Conservation (phyloP, 2,888 invertebrate genomes). For the Eulithis prunata region DNA sequence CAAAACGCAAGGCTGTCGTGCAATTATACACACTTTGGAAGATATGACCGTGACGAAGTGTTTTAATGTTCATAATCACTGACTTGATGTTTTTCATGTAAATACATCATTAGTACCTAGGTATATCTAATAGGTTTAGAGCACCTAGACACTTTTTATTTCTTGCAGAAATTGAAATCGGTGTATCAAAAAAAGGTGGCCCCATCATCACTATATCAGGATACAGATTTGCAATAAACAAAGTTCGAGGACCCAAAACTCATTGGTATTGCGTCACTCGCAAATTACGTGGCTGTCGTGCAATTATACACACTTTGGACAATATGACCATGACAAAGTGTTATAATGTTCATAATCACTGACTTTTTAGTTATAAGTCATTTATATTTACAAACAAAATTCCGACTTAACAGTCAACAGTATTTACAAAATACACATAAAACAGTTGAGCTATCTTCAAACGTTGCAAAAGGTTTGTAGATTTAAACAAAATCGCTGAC, state of each 20-base stretch:
- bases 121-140: too few species aligned
- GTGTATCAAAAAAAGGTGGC: slow-evolving; percentile 14
- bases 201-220: slow-evolving; percentile 6
- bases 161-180: slow-evolving; percentile 13
- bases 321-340: slow-evolving; percentile 30
- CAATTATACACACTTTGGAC: neutral
- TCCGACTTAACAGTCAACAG: too few species aligned
- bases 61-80: slow-evolving; percentile 35
- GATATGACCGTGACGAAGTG: slow-evolving; percentile 36
- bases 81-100: too few species aligned
- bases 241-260: slow-evolving; percentile 12
- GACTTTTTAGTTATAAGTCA: neutral
- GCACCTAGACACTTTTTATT: neutral
- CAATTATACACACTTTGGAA: slow-evolving; percentile 38
- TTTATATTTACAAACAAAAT: too few species aligned
- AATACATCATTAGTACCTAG: too few species aligned
- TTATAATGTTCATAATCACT: slow-evolving; percentile 36
- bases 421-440: too few species aligned
- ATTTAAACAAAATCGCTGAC: too few species aligned
- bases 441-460: too few species aligned
- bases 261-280: slow-evolving; percentile 24
- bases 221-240: slow-evolving; percentile 16
- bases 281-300: slow-evolving; percentile 10
- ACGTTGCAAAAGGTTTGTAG: too few species aligned
- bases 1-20: slow-evolving; percentile 42